Conservation (phyloP, 1,140 invertebrate species). For the Pachyrhynchus sulphureomaculatus region DNA sequence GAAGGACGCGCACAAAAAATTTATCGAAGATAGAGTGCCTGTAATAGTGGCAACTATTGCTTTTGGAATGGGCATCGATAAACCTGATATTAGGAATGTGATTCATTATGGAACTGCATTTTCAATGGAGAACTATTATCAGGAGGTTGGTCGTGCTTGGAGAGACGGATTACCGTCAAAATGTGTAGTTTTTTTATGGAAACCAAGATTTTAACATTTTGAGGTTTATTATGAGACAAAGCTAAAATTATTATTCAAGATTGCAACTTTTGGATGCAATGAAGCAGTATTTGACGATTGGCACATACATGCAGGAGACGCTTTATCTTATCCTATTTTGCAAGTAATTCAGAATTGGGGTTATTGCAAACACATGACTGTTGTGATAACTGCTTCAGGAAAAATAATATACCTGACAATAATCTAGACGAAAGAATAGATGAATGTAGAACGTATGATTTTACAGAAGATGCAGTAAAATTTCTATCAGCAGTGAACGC, state of each 20-base stretch:
- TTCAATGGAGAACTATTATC: constrained; percentile 60
- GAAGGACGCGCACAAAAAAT: constrained; percentile 61
- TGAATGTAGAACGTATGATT: constrained; percentile 54
- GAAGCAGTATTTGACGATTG: constrained; percentile 55
- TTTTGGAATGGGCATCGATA: constrained; percentile 93
- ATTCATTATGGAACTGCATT: constrained; percentile 63
- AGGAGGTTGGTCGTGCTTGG: constrained; percentile 68
- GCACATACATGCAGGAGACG: constrained; percentile 50
- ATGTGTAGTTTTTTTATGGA: constrained; percentile 28
- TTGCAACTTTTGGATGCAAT: constrained; percentile 59
- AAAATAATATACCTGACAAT: constrained; percentile 13
- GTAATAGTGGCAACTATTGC: constrained; percentile 87
- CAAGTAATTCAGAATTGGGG: constrained; percentile 41
- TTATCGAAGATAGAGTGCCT: constrained; percentile 63
- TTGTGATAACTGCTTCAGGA: constrained; percentile 69
- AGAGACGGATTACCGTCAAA: constrained; percentile 30
- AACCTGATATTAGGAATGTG: constrained; percentile 78
- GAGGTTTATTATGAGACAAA: constrained; percentile 14
- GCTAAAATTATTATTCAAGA: constrained; percentile 38
- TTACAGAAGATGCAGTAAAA: constrained; percentile 57
- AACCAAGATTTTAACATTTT: constrained; percentile 21
- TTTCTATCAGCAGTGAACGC: constrained; percentile 58
- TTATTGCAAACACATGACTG: constrained; percentile 52
- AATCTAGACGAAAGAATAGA: constrained; percentile 47
- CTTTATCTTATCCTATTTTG: constrained; percentile 63